A percentile compares a stretch with the other conserved stretches of the same genome.
These are phyloP conservation scores for Phylloscopus whistleri DNA, from an alignment of 2,113 vertebrate species.

Conservation along the genomic window DNA sequence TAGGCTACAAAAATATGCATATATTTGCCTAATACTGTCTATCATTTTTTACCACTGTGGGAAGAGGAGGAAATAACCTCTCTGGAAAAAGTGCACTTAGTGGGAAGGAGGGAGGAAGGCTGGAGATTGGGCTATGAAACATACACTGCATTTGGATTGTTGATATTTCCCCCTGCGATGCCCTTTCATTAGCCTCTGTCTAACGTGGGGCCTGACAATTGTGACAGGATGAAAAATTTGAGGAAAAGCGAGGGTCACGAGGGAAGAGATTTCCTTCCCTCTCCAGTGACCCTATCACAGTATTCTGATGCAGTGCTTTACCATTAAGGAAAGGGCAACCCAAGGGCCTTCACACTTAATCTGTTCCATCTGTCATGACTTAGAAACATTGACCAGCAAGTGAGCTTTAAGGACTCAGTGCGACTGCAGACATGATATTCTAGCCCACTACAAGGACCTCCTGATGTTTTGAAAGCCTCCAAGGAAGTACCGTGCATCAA, in stretches of 20 bases:
- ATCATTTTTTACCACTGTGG: neutral
- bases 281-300: conserved; percentile 37
- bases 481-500: conserved; percentile 51
- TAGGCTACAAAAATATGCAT: neutral
- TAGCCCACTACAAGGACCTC: conserved; percentile 45
- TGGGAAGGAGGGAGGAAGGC: neutral
- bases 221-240: conserved; percentile 66
- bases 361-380: conserved; percentile 76
- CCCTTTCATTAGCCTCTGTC: conserved; percentile 53
- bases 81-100: neutral
- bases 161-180: conserved; percentile 26
- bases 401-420: conserved; percentile 44
- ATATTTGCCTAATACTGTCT: neutral
- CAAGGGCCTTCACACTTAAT: conserved; percentile 72
- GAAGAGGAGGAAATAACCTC: neutral
- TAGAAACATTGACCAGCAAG: conserved; percentile 71
- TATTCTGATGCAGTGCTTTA: conserved; percentile 30
- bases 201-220: conserved; percentile 37
- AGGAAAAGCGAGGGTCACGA: conserved; percentile 28
- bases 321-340: conserved; percentile 71
- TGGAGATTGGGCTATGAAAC: neutral
- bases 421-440: conserved; percentile 40
- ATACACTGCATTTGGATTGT: conserved; percentile 11
- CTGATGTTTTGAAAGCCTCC: conserved; percentile 51
- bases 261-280: conserved; percentile 46